These are phyloP conservation scores for Rotaria macrura DNA, from an alignment of 2,888 invertebrate genomes.

Conservation along the genomic window DNA sequence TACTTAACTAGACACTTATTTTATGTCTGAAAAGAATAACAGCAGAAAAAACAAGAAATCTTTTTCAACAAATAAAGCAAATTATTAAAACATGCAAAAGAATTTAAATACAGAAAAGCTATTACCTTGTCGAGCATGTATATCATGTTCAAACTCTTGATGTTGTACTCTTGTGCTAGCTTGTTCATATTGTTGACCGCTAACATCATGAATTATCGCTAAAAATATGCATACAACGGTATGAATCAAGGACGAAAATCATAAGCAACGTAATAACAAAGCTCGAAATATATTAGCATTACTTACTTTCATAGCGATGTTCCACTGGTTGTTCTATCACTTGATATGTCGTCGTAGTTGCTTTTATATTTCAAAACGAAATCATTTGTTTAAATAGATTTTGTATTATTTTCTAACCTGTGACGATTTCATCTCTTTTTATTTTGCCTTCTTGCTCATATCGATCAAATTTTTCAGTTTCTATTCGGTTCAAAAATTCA, in stretches of 20 bases:
- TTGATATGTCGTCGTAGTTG: background rate
- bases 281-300: too few relatives aligned
- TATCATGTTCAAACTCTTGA: background rate
- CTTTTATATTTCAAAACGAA: background rate
- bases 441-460: background rate
- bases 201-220: too few relatives aligned
- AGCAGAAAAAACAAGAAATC: too few relatives aligned
- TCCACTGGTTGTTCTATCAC: background rate
- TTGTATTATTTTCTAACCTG: background rate
- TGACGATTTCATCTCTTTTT: background rate
- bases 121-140: background rate
- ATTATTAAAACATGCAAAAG: too few relatives aligned
- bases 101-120: too few relatives aligned
- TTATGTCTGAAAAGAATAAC: too few relatives aligned
- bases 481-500: background rate
- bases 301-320: background rate
- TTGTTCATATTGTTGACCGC: background rate
- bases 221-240: too few relatives aligned
- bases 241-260: too few relatives aligned
- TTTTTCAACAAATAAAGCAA: too few relatives aligned
- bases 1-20: too few relatives aligned
- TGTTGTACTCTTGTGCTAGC: background rate
- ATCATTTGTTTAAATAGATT: background rate
- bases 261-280: too few relatives aligned
- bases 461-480: background rate